Evolutionary conservation across 2,888 invertebrate genomes (phyloP).

Genomic region (Chymomyza amoena): DNA sequence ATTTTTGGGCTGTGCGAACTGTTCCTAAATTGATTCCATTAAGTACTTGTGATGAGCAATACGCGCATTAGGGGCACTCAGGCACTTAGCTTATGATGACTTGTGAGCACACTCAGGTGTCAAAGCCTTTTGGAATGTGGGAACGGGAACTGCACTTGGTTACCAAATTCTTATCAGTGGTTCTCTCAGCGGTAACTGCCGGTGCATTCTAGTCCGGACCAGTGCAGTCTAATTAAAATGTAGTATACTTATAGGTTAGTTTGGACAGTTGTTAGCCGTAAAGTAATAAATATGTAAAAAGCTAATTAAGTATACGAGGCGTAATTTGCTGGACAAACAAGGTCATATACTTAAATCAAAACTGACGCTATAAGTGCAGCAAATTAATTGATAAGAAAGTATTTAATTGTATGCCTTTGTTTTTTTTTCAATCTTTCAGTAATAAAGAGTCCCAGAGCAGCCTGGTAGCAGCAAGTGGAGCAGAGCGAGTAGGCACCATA

Average conservation of each 20-base stretch:
- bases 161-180: neutral
- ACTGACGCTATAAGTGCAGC: neutral
- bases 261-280: neutral
- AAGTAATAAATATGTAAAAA: neutral
- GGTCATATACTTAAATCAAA: neutral
- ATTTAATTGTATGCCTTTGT: neutral
- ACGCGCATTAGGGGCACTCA: neutral
- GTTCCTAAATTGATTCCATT: slow-evolving; percentile 60
- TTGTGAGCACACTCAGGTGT: neutral
- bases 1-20: slow-evolving; percentile 18
- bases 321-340: neutral
- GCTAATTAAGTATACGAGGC: too few relatives aligned
- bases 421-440: neutral
- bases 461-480: neutral
- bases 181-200: neutral
- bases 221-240: neutral
- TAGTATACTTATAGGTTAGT: neutral
- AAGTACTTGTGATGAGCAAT: slow-evolving; percentile 52
- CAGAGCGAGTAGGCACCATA: neutral
- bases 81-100: neutral
- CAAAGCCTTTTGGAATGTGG: neutral
- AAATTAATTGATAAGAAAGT: neutral
- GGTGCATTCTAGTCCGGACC: neutral
- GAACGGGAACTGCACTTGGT: neutral
- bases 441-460: neutral